phyloP scores from a whole-genome alignment of 2,888 invertebrate species.

The Ischnus inquisitorius region DNA sequence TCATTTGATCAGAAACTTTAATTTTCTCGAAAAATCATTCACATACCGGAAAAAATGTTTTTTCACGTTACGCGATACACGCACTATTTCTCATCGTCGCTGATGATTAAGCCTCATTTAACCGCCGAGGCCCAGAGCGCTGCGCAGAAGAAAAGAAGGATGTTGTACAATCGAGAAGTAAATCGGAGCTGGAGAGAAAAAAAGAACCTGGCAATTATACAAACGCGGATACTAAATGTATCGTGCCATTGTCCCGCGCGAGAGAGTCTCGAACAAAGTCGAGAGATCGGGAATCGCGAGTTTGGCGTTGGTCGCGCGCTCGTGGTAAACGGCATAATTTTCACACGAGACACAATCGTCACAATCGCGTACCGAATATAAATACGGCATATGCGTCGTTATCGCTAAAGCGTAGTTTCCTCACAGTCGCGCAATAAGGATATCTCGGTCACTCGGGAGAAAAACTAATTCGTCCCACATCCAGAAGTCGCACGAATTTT shows the following conservation, averaged over 20 bases:
- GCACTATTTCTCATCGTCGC: not conserved
- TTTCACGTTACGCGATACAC: too few relatives aligned
- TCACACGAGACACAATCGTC: not conserved
- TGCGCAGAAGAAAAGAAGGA: not conserved
- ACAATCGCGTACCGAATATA: slow-evolving; percentile 40
- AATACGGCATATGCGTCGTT: not conserved
- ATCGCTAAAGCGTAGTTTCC: not conserved
- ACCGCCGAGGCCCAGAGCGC: not conserved
- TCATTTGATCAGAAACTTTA: too few relatives aligned
- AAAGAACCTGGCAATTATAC: not conserved
- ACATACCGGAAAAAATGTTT: too few relatives aligned
- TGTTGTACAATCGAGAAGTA: not conserved
- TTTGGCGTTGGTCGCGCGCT: not conserved
- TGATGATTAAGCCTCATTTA: not conserved
- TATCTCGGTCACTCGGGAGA: slow-evolving; percentile 54
- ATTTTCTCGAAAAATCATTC: too few relatives aligned
- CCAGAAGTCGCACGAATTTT: not conserved
- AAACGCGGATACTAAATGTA: not conserved
- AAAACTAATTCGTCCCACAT: slow-evolving; percentile 49
- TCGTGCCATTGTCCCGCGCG: not conserved
- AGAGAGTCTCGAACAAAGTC: not conserved
- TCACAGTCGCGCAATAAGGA: slow-evolving; percentile 23
- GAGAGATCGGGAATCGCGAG: slow-evolving; percentile 17
- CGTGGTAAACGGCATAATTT: slow-evolving; percentile 29
- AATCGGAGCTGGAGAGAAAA: not conserved